Percentiles rank a stretch among this genome's conserved stretches.
These are phyloP conservation scores for Brachyptera putata DNA, from an alignment of 2,888 invertebrate species.

Conservation along the genomic window DNA sequence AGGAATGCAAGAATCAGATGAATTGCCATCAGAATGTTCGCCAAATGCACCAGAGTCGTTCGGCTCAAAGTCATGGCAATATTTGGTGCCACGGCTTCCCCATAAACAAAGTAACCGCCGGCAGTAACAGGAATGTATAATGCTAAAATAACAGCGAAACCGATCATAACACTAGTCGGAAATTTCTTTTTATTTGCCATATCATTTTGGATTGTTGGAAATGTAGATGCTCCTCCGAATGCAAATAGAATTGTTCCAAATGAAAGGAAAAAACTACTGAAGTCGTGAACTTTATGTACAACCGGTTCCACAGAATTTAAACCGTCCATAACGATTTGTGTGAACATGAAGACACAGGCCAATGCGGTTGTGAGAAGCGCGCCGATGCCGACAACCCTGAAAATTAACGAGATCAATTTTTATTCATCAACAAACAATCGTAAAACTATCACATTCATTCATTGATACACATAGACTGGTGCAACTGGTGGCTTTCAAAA, in stretches of 20 bases:
- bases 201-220: slow-evolving; percentile 76
- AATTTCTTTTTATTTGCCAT: slow-evolving; percentile 65
- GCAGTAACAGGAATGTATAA: slow-evolving; percentile 58
- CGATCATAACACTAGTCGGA: slow-evolving; percentile 56
- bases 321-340: slow-evolving; percentile 56
- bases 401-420: slow-evolving; percentile 35
- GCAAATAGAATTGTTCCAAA: slow-evolving; percentile 68
- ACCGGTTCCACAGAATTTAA: slow-evolving; percentile 43
- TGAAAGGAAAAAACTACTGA: slow-evolving; percentile 62
- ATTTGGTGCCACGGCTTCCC: slow-evolving; percentile 56
- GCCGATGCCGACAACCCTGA: slow-evolving; percentile 59
- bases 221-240: slow-evolving; percentile 69
- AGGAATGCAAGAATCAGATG: slow-evolving; percentile 64
- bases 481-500: too few species aligned
- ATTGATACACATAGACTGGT: too few species aligned
- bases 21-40: slow-evolving; percentile 58
- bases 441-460: too few species aligned
- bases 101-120: slow-evolving; percentile 61
- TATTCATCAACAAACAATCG: slow-evolving; percentile 5
- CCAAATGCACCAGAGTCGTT: slow-evolving; percentile 53
- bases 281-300: slow-evolving; percentile 52
- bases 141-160: slow-evolving; percentile 55
- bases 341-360: slow-evolving; percentile 60
- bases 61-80: slow-evolving; percentile 53
- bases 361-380: slow-evolving; percentile 58